These are phyloP conservation scores for Caenorhabditis angaria DNA, from an alignment of 2,888 invertebrate genomes.

Conservation along the genomic window DNA sequence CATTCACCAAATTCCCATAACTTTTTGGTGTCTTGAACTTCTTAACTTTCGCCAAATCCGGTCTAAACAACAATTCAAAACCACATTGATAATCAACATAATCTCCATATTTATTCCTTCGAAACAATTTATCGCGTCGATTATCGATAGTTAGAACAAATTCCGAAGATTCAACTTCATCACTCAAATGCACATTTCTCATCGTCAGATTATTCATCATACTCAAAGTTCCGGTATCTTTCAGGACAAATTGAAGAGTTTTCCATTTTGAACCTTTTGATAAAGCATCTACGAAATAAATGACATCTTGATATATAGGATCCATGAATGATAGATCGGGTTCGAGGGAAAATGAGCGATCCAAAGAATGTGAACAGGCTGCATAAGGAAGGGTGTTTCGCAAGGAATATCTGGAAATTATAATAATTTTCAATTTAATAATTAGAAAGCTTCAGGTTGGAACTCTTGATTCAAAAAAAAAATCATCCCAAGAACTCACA, in stretches of 20 bases:
- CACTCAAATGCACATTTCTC: conserved; percentile 20
- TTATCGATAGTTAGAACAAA: conserved; percentile 52
- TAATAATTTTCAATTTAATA: not conserved
- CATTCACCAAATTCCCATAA: conserved; percentile 46
- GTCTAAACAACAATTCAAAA: conserved; percentile 57
- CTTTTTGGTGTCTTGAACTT: conserved; percentile 23
- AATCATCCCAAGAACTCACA: conserved; percentile 20
- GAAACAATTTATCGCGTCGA: conserved; percentile 50
- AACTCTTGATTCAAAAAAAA: not conserved
- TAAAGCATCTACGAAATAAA: conserved; percentile 63
- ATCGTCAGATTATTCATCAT: conserved; percentile 56
- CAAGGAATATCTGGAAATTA: conserved; percentile 58
- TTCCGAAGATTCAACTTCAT: conserved; percentile 44
- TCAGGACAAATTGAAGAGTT: conserved; percentile 58
- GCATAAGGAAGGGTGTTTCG: conserved; percentile 60
- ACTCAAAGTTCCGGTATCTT: conserved; percentile 46
- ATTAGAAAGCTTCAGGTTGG: not conserved
- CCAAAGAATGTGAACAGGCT: conserved; percentile 55
- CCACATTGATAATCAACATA: conserved; percentile 51
- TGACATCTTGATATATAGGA: conserved; percentile 54
- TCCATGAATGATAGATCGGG: conserved; percentile 56
- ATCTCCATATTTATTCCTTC: conserved; percentile 38
- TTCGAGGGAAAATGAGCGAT: conserved; percentile 40
- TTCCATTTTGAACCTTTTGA: conserved; percentile 57
- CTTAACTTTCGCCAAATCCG: conserved; percentile 27